Base-by-base conservation (phyloP, 2,113 vertebrate genomes). In the Rhynchomys soricoides region DNA sequence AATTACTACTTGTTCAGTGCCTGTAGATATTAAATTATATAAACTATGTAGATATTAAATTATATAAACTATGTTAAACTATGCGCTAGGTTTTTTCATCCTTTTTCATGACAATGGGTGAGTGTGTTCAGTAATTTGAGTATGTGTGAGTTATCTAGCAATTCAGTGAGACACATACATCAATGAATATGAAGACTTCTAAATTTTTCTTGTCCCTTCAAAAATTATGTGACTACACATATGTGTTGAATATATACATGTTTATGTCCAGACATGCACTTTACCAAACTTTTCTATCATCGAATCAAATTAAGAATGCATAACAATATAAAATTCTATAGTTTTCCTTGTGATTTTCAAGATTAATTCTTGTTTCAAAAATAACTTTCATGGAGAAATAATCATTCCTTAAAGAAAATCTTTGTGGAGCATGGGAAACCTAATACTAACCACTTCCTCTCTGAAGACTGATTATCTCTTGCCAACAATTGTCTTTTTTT, bases 281-380 rank as follows among this genome's bases (percentile, higher is more conserved):
- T 93, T 24, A 7, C 17, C 22, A 57, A 48, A 68, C n/a, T 50
- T 82, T 87, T 92, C 89, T 89, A 62, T 93, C 21, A 64, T 70
- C 19, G 95, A 66, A 96, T 83, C 10, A 62, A 34, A 62, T 78
- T 64, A 73, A 21, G 1, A 73, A 86, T 90, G 37, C 34, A 45
- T 9, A 64, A 55, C 16, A 87, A 26, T 91, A 57, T 9, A 73
- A 73, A 91, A 82, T 40, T 40, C 50, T 74, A 22, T 78, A 16
- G 22, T 11, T 86, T 45, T 73, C 79, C 52, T 73, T 11, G 22
- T 79, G 11, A 79, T 66, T 74, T 81, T 40, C 45, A 93, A 90
- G 79, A 86, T 90, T 87, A 86, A 71, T 29, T 59, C 59, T 79
- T 68, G 7, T 68, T 93, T 16, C 55, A 86, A 74, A 92, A 94